These are phyloP conservation scores for Delphinus delphis DNA, from an alignment of 2,113 vertebrate genomes.

Conservation along the genomic window DNA sequence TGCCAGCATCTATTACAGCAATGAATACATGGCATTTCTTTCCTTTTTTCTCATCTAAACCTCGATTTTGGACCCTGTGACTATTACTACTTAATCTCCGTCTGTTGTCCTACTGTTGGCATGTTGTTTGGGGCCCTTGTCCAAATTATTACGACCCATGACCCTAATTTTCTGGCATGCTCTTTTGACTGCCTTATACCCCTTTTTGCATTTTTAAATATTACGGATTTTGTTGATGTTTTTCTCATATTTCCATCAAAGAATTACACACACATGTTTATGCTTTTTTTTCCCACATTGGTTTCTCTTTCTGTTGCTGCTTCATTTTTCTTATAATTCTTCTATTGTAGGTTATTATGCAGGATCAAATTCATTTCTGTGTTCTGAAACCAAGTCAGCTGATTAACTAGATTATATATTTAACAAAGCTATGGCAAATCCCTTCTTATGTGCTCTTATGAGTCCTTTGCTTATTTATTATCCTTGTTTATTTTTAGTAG, in stretches of 20 bases:
- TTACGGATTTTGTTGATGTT: neutral
- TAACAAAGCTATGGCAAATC: slow-evolving; percentile 11
- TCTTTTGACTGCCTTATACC: neutral
- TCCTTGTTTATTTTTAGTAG: neutral
- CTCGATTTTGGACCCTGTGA: neutral
- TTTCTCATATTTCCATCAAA: slow-evolving; percentile 19
- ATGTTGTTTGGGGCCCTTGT: neutral
- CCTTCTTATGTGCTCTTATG: neutral
- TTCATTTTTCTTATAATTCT: slow-evolving; percentile 50
- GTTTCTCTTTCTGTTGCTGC: neutral
- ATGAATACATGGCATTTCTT: slow-evolving; percentile 33
- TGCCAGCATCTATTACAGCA: neutral
- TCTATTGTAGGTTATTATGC: neutral
- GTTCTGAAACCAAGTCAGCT: slow-evolving; percentile 6
- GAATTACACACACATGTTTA: neutral
- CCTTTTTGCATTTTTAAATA: slow-evolving; percentile 1
- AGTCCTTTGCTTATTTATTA: neutral
- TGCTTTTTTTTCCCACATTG: neutral
- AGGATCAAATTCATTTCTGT: slow-evolving; percentile 36
- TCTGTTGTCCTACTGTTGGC: neutral
- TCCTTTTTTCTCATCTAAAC: slow-evolving; percentile 21
- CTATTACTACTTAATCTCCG: neutral
- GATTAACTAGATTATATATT: slow-evolving; percentile 4
- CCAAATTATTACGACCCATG: neutral
- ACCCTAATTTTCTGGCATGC: neutral